These are phyloP conservation scores for Thunnus albacares DNA, from an alignment of 2,797 vertebrate species.

Conservation along the genomic window DNA sequence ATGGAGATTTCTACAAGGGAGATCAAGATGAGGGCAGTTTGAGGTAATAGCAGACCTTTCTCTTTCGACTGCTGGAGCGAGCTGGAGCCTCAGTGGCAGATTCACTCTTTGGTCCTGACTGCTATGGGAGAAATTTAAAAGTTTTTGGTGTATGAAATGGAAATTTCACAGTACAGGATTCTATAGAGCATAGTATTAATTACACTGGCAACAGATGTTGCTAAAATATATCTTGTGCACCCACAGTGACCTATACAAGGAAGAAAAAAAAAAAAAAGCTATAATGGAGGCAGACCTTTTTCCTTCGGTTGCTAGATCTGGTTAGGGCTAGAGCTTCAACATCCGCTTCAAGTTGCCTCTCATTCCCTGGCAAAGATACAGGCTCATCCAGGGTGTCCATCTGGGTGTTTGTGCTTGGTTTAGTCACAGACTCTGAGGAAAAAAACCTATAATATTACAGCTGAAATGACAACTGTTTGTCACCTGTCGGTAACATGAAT, in stretches of 20 bases:
- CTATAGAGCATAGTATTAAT: background rate
- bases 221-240: background rate
- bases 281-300: conserved; percentile 68
- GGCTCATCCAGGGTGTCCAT: conserved; percentile 20
- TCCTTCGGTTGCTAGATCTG: conserved; percentile 54
- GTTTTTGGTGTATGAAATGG: conserved; percentile 14
- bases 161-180: background rate
- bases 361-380: conserved; percentile 30
- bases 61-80: conserved; percentile 61
- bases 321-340: conserved; percentile 20
- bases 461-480: background rate
- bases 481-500: background rate
- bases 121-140: conserved; percentile 24
- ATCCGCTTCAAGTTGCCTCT: conserved; percentile 22
- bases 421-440: conserved; percentile 49
- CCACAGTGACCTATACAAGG: background rate
- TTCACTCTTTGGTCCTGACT: conserved; percentile 21
- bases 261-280: background rate
- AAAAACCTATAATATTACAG: conserved; percentile 10
- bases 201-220: background rate
- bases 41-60: conserved; percentile 71
- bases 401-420: conserved; percentile 3
- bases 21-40: conserved; percentile 38
- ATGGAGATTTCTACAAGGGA: conserved; percentile 47
- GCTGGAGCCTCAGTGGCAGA: conserved; percentile 21